Conservation (phyloP, 2,888 invertebrate species). For the Stenoptilia bipunctidactyla region DNA sequence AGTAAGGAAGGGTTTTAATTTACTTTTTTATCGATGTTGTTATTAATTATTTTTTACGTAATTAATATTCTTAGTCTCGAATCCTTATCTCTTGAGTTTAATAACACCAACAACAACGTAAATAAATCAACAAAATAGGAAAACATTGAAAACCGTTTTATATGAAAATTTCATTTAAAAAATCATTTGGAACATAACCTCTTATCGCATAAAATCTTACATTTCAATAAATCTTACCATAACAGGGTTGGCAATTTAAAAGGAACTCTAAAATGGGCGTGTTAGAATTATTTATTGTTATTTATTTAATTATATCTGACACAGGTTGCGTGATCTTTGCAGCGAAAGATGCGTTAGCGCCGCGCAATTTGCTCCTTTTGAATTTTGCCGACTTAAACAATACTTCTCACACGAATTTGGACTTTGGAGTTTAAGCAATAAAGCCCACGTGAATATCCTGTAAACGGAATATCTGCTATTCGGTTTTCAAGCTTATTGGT, state of each 20-base stretch:
- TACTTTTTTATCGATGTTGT: too few relatives aligned
- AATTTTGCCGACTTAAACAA: background rate
- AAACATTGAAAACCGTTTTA: too few relatives aligned
- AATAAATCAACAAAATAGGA: too few relatives aligned
- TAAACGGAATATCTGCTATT: too few relatives aligned
- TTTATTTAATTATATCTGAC: constrained; percentile 1
- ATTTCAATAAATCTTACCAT: background rate
- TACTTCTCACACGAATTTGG: background rate
- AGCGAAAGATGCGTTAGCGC: constrained; percentile 23
- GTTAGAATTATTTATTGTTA: constrained; percentile 1
- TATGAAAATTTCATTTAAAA: too few relatives aligned
- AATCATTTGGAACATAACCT: too few relatives aligned
- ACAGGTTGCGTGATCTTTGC: background rate
- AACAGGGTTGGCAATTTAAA: background rate
- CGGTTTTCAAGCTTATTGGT: background rate
- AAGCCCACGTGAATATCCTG: background rate
- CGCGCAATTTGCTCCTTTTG: constrained; percentile 34
- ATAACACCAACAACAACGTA: too few relatives aligned
- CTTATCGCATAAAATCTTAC: background rate
- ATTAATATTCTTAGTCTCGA: too few relatives aligned
- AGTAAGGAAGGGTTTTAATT: too few relatives aligned
- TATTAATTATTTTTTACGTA: too few relatives aligned
- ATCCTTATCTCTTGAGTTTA: too few relatives aligned
- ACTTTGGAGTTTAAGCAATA: background rate
- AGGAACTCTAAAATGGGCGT: background rate